Conservation (phyloP, 2,113 vertebrate species). For the Ochotona princeps region DNA sequence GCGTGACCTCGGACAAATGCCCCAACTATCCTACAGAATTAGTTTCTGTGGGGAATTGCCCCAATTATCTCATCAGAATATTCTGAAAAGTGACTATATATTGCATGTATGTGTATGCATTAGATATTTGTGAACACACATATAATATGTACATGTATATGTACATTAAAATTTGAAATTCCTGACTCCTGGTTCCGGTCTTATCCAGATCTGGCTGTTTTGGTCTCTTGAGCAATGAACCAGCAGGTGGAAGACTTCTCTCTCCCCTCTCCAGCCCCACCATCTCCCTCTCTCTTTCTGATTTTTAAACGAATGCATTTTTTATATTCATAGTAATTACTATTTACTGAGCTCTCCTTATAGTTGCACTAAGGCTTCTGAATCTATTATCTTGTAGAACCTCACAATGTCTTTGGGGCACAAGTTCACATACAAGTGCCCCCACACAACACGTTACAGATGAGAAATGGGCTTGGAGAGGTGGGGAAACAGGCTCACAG, state of each 20-base stretch:
- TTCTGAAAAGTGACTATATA: not conserved
- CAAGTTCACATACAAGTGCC: not conserved
- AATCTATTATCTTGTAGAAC: not conserved
- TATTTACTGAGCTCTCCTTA: not conserved
- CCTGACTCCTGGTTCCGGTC: too few species aligned
- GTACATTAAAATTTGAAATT: not conserved
- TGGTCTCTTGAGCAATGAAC: too few species aligned
- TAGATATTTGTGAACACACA: not conserved
- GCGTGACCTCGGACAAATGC: not conserved
- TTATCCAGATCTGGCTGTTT: too few species aligned
- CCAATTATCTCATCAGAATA: not conserved
- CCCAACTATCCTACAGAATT: not conserved
- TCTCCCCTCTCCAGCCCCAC: too few species aligned
- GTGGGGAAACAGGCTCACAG: not conserved
- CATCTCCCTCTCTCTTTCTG: too few species aligned
- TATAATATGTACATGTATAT: not conserved
- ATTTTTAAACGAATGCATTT: too few species aligned
- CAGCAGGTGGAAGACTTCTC: too few species aligned
- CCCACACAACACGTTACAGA: not conserved
- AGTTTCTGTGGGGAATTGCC: conserved; percentile 15
- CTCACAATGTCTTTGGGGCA: not conserved
- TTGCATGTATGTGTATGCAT: not conserved
- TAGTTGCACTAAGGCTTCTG: not conserved
- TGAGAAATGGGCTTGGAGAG: not conserved
- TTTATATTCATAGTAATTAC: not conserved